phyloP scores from a whole-genome alignment of 2,888 invertebrate species.

The Ectemnius continuus region DNA sequence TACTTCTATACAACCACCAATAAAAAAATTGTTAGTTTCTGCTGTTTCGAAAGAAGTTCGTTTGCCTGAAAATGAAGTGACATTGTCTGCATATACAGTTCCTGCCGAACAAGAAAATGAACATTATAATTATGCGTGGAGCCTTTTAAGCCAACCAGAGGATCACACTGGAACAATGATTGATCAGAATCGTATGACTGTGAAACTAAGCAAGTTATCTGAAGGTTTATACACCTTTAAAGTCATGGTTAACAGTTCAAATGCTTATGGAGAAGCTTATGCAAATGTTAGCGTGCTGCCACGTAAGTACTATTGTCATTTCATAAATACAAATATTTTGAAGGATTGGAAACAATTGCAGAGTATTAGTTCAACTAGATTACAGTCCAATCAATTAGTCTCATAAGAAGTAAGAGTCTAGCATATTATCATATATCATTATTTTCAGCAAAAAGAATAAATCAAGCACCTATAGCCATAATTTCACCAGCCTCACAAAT shows the following conservation, averaged over 20 bases:
- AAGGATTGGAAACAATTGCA: no score
- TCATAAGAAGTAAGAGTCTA: no score
- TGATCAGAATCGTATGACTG: slow-evolving; percentile 89
- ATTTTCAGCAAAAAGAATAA: slow-evolving; percentile 85
- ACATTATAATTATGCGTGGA: slow-evolving; percentile 94
- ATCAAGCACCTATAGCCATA: slow-evolving; percentile 90
- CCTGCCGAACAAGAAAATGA: slow-evolving; percentile 87
- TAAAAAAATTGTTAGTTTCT: slow-evolving; percentile 86
- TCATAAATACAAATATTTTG: no score
- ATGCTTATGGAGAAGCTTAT: slow-evolving; percentile 88
- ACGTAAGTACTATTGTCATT: slow-evolving; percentile 74
- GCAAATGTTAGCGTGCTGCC: slow-evolving; percentile 95
- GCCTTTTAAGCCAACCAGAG: slow-evolving; percentile 89
- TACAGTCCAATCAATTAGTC: no score
- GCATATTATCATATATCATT: neutral
- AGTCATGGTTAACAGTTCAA: slow-evolving; percentile 89
- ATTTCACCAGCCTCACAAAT: slow-evolving; percentile 92
- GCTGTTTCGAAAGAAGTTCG: slow-evolving; percentile 88
- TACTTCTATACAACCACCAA: slow-evolving; percentile 77
- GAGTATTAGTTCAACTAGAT: no score
- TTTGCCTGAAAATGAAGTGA: slow-evolving; percentile 91
- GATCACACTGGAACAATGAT: slow-evolving; percentile 88
- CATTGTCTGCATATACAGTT: slow-evolving; percentile 89
- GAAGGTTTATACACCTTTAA: slow-evolving; percentile 94
- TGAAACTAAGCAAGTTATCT: slow-evolving; percentile 90